Conservation (phyloP, 2,113 vertebrate species). For the Melanostigma gelatinosum region DNA sequence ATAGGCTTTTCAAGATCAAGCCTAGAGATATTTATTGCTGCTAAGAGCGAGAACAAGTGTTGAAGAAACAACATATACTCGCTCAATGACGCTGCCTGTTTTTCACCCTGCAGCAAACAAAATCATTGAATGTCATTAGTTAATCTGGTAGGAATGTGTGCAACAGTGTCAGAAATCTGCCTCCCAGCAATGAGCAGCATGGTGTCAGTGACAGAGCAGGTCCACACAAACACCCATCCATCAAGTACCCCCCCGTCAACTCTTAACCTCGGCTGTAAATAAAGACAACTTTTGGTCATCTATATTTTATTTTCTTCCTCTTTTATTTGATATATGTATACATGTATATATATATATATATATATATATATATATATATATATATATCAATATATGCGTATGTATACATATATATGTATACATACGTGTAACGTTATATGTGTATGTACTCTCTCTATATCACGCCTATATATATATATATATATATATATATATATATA, state of each 20-base stretch:
- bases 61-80: background rate
- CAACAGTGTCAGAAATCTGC: slow-evolving; percentile 54
- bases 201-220: slow-evolving; percentile 14
- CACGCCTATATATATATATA: no score
- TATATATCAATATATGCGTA: background rate
- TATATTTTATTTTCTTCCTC: no score
- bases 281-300: background rate
- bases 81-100: background rate
- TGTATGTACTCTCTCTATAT: background rate
- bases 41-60: background rate
- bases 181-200: slow-evolving; percentile 19
- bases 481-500: background rate
- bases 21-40: background rate
- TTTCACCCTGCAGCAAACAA: background rate
- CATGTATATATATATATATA: no score
- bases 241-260: background rate
- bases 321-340: background rate
- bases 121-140: background rate
- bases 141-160: slow-evolving; percentile 73
- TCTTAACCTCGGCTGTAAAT: background rate
- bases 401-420: background rate
- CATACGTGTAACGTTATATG: background rate
- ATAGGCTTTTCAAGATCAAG: background rate
- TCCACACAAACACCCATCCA: slow-evolving; percentile 14
- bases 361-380: background rate